These are phyloP conservation scores for Callipepla squamata DNA, from an alignment of 2,113 vertebrate genomes.

Conservation along the genomic window DNA sequence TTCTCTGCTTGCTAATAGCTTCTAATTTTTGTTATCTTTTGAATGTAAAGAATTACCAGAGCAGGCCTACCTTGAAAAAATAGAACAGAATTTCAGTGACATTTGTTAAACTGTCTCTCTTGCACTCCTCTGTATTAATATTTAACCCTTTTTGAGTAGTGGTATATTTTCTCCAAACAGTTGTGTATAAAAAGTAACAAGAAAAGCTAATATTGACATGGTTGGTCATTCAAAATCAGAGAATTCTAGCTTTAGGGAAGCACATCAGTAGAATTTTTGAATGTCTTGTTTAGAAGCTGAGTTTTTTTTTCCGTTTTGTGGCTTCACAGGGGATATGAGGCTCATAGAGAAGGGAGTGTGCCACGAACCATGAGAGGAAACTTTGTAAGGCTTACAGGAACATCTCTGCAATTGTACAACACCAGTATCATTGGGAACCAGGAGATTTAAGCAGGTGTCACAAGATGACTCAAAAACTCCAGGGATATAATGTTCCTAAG, in stretches of 20 bases:
- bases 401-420: accelerated
- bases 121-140: background rate
- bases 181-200: background rate
- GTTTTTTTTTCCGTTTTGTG: background rate
- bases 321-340: accelerated
- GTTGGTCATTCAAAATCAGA: background rate
- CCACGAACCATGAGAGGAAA: background rate
- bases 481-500: background rate
- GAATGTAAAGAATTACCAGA: background rate
- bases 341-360: background rate
- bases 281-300: background rate
- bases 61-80: background rate
- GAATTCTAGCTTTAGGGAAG: background rate
- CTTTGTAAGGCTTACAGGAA: background rate
- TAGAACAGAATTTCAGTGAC: background rate
- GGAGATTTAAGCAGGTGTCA: background rate
- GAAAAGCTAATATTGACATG: background rate
- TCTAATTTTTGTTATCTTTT: background rate
- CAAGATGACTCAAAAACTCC: background rate
- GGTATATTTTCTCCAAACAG: background rate
- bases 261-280: background rate
- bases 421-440: background rate
- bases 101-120: background rate
- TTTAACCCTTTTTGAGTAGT: background rate
- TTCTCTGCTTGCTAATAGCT: background rate